These are phyloP conservation scores for Chromis chromis DNA, from an alignment of 2,797 vertebrate species.

Conservation along the genomic window DNA sequence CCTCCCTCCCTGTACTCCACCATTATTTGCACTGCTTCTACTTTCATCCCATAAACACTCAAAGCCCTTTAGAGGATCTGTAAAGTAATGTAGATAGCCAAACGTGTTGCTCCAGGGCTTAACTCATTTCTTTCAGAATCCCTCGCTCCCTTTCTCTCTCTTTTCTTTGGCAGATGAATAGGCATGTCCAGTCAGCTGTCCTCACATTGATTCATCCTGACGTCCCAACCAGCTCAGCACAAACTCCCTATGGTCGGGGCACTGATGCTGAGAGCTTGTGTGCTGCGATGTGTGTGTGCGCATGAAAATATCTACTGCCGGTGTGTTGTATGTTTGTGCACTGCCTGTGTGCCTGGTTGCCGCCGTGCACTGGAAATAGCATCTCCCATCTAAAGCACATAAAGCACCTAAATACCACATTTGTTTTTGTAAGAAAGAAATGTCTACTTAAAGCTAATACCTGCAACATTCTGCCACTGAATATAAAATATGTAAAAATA, in stretches of 20 bases:
- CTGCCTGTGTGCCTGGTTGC: constrained; percentile 57
- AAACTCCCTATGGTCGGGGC: constrained; percentile 86
- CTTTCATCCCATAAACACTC: constrained; percentile 51
- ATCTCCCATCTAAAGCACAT: constrained; percentile 22
- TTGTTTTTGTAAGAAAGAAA: not conserved
- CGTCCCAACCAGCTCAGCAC: constrained; percentile 89
- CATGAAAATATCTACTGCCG: constrained; percentile 65
- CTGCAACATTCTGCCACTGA: not conserved
- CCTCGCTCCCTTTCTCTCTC: constrained; percentile 77
- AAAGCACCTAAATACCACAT: constrained; percentile 9
- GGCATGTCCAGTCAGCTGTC: constrained; percentile 89
- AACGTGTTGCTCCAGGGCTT: constrained; percentile 82
- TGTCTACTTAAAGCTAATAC: not conserved
- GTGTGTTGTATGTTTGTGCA: constrained; percentile 49
- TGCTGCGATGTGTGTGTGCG: constrained; percentile 49
- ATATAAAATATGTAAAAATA: constrained; percentile 39
- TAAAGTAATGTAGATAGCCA: constrained; percentile 74
- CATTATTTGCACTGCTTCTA: constrained; percentile 41
- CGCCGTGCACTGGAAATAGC: constrained; percentile 62
- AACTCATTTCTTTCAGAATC: constrained; percentile 82
- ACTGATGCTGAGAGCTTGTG: constrained; percentile 81
- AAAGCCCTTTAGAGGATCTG: constrained; percentile 59
- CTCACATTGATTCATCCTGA: constrained; percentile 88
- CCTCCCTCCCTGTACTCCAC: not conserved
- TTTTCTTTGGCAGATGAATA: constrained; percentile 89